Conservation (phyloP, 1,140 invertebrate genomes). For the Danaus plexippus region DNA sequence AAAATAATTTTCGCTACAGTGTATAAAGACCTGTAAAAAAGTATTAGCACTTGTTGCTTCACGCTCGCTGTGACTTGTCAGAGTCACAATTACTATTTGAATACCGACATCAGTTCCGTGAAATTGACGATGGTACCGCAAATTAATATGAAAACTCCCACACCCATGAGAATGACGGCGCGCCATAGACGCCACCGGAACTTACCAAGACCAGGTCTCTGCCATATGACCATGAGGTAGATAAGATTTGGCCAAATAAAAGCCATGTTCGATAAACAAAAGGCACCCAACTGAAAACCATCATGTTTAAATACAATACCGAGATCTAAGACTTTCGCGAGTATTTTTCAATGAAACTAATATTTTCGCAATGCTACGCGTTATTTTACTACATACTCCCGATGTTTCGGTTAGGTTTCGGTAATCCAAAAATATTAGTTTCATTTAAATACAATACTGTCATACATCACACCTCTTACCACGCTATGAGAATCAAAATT, state of each 20-base stretch:
- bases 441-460: no score
- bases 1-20: no score
- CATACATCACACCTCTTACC: no score
- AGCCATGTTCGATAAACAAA: conserved; percentile 52
- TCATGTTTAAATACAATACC: background rate
- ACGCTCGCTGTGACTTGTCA: no score
- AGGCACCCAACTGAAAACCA: conserved; percentile 42
- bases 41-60: no score
- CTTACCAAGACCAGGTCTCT: conserved; percentile 41
- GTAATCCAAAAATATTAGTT: no score
- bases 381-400: background rate
- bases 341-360: background rate
- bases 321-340: no score
- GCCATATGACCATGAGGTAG: conserved; percentile 38
- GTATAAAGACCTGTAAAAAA: no score
- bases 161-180: conserved; percentile 17
- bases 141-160: conserved; percentile 35
- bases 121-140: conserved; percentile 36
- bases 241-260: conserved; percentile 51
- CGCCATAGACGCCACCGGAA: conserved; percentile 41
- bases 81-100: conserved; percentile 3
- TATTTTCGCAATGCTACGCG: background rate
- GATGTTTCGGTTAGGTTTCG: background rate
- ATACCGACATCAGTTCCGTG: conserved; percentile 24
- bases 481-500: no score